Conservation (phyloP, 2,797 vertebrate species). For the Coregonus suidteri region DNA sequence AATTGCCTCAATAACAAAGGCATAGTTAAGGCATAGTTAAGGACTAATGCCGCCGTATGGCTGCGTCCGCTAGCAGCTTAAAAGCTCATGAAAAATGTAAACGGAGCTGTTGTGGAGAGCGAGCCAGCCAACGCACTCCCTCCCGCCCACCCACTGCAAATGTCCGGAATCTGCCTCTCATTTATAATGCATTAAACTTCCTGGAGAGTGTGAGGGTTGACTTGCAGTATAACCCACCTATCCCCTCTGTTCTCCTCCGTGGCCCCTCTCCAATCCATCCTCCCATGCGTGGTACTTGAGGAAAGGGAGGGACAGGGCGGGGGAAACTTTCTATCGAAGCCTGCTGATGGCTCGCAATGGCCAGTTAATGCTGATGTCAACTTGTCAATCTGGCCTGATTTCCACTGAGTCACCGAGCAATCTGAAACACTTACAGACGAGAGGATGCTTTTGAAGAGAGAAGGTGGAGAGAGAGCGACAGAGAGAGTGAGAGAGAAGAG, state of each 20-base stretch:
- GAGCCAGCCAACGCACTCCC: conserved; percentile 13
- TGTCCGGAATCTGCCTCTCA: conserved; percentile 31
- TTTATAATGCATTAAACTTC: conserved; percentile 42
- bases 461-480: background rate
- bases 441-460: conserved; percentile 27
- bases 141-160: conserved; percentile 37
- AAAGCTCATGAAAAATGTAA: conserved; percentile 55
- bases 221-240: conserved; percentile 23
- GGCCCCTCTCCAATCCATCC: conserved; percentile 27
- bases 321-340: conserved; percentile 46
- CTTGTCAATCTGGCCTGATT: conserved; percentile 74
- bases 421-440: conserved; percentile 61
- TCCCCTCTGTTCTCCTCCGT: background rate
- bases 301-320: conserved; percentile 1
- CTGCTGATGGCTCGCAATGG: conserved; percentile 64
- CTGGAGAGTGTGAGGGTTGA: conserved; percentile 21
- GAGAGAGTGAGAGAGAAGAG: conserved; percentile 10
- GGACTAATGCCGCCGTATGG: conserved; percentile 40
- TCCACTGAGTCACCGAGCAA: conserved; percentile 65
- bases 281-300: conserved; percentile 40
- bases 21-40: conserved; percentile 24
- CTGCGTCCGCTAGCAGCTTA: conserved; percentile 49
- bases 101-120: conserved; percentile 23
- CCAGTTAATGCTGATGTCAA: conserved; percentile 74
- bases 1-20: background rate